phyloP scores from a whole-genome alignment of 2,888 invertebrate species.

The Brachyopa scutellaris region DNA sequence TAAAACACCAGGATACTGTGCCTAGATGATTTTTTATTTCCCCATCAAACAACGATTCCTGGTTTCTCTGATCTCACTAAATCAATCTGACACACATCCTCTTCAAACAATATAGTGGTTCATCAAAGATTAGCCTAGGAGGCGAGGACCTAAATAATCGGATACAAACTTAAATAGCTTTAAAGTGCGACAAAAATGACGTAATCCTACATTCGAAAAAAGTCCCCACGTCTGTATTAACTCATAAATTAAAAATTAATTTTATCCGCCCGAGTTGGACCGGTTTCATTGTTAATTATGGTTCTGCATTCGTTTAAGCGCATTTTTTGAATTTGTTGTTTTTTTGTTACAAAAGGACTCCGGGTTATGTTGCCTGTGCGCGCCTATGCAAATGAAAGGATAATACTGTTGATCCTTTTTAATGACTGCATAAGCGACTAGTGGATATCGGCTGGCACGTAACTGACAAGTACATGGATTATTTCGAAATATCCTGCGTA shows the following conservation, averaged over 20 bases:
- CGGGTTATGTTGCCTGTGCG: conserved; percentile 4
- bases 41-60: conserved; percentile 34
- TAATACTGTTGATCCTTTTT: conserved; percentile 67
- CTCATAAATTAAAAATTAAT: conserved; percentile 59
- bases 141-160: neutral
- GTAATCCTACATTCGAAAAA: neutral
- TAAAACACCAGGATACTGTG: no score
- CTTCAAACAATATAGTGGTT: conserved; percentile 20
- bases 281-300: conserved; percentile 58
- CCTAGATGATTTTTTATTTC: conserved; percentile 11
- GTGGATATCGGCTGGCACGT: conserved; percentile 37
- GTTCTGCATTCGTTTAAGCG: conserved; percentile 32
- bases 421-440: conserved; percentile 68
- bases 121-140: conserved; percentile 10
- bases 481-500: conserved; percentile 43
- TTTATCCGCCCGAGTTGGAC: conserved; percentile 25
- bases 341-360: no score
- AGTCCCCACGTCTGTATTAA: neutral
- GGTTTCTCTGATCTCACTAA: conserved; percentile 28
- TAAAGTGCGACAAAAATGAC: conserved; percentile 16
- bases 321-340: no score
- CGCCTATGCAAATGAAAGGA: conserved; percentile 63
- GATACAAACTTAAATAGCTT: conserved; percentile 4
- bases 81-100: conserved; percentile 60
- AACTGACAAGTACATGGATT: conserved; percentile 67